Conservation (phyloP, 2,113 vertebrate genomes). For the Zosterops japonicus region DNA sequence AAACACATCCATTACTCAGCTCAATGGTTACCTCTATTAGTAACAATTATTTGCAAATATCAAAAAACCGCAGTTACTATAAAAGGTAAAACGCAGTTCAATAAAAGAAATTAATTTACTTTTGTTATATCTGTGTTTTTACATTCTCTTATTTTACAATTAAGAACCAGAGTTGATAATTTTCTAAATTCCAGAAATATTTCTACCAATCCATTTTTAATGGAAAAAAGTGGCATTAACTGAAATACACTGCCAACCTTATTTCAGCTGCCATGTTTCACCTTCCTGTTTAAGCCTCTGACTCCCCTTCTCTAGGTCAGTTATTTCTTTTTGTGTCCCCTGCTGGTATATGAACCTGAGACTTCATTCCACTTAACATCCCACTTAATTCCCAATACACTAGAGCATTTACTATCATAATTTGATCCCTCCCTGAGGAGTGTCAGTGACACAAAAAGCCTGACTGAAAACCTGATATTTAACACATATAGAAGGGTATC, state of each 20-base stretch:
- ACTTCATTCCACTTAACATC: not conserved
- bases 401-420: not conserved
- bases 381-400: not conserved
- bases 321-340: not conserved
- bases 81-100: constrained; percentile 11
- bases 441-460: not conserved
- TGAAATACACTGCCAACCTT: not conserved
- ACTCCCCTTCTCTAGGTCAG: not conserved
- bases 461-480: not conserved
- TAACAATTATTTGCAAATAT: not conserved
- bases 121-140: not conserved
- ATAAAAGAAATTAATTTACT: not conserved
- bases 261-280: not conserved
- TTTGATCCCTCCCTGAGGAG: not conserved
- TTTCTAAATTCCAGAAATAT: not conserved
- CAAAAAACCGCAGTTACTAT: not conserved
- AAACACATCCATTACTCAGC: not conserved
- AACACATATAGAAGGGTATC: not conserved
- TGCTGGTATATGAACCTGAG: not conserved
- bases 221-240: not conserved
- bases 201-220: not conserved
- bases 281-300: not conserved
- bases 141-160: not conserved
- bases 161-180: not conserved
- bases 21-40: constrained; percentile 15